Evolutionary conservation across 2,888 invertebrate genomes (phyloP), one percentile per base, ranked within the genome.

Genomic region (Chrysopilus asiliformis): DNA sequence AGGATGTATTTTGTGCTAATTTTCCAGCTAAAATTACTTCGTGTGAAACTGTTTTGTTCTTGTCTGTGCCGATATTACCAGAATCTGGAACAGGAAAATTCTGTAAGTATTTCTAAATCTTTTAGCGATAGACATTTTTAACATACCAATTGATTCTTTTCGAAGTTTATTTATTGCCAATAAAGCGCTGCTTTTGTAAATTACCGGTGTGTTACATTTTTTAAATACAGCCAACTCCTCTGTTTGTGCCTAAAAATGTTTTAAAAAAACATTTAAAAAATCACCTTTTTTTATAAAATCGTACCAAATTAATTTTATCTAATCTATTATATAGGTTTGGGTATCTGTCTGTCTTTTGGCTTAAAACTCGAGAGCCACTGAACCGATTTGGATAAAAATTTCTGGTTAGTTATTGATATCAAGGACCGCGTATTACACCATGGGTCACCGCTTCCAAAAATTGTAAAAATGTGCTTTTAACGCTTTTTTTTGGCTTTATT

Each of bases 181-280:
- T 64, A 81, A 73, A 41, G 79, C 78, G 25, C 82, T 83, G 55
- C 77, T 83, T 59, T 81, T 77, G 50, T 84, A 84, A 39, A 82
- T 81, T 38, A 71, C 65, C 8, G 81, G 67, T 16, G 79, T 76
- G 45, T 71, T 76, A 56, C 83, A 83, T 55, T 78, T 78, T 53
- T 82, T 81, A 52, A 81, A 77, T 34, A 79, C 81, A 9, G 68
- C 62, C 42, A 77, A 64, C 60, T 84, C 84, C 60, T 83, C 83
- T 47, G 75, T 72, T 51, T 81, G 70, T 1, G 81, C 63, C 57
- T 56, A 32, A 2, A 38, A 16, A 19, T 12, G 4, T 12, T 15
- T 10, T 6, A 15, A 30, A 29, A 16, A 27, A 17, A 12, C 7
- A 22, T 12, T 31, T 10, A 3, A 17, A 32, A n/a, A n/a, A n/a